These are phyloP conservation scores for Piprites chloris DNA, from an alignment of 2,113 vertebrate genomes.

Conservation along the genomic window DNA sequence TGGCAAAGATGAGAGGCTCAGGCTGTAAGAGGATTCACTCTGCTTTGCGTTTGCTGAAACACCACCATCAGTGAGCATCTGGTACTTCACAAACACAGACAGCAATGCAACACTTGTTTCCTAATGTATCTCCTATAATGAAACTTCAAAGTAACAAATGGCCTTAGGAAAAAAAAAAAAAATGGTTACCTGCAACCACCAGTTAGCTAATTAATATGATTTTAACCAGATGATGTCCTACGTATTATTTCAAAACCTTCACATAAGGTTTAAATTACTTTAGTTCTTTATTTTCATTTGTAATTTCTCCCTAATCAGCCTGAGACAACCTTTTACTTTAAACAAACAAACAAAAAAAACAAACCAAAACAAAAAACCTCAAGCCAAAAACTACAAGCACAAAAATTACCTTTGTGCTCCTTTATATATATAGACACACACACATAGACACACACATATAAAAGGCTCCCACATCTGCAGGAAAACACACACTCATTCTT, in stretches of 20 bases:
- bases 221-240: neutral
- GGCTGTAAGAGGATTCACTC: neutral
- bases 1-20: neutral
- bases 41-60: neutral
- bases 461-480: neutral
- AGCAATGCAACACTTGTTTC: neutral
- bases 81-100: neutral
- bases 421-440: neutral
- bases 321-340: neutral
- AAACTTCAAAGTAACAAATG: neutral
- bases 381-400: too few species aligned
- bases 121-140: neutral
- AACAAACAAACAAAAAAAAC: neutral
- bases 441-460: accelerated
- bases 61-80: neutral
- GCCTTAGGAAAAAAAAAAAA: neutral
- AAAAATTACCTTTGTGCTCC: neutral
- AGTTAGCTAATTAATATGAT: neutral
- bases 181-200: neutral
- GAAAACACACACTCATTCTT: neutral
- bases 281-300: neutral
- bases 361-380: neutral
- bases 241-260: neutral
- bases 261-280: neutral
- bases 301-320: neutral